Base-by-base conservation (phyloP, 2,888 invertebrate genomes). In the Carterocephalus palaemon region DNA sequence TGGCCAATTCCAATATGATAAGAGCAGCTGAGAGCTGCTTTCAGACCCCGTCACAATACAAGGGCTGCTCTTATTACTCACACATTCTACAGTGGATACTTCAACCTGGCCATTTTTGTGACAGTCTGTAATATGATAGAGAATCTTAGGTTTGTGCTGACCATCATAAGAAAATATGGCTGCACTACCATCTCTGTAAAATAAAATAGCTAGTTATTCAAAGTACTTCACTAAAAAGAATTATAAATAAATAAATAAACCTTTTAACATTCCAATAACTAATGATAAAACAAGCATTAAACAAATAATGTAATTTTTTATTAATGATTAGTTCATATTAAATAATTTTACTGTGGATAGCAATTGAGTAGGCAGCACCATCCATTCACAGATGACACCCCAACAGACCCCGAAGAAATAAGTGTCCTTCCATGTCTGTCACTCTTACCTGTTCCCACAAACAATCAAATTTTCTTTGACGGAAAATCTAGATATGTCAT, bases 401-500 rank as follows among this genome's bases (percentile, higher is more conserved):
- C n/a, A n/a, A n/a, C n/a, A n/a, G n/a, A n/a, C n/a, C n/a, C n/a
- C n/a, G 26, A 28, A 9, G 34, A 84, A n/a, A 80, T 57, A 29
- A 76, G 59, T 23, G 67, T 56, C 54, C 76, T 75, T 1, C 85
- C 86, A 69, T 86, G 82, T 54, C 85, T 86, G 55, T 32, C 75
- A 10, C 4, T 42, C 57, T 49, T 56, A 86, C 86, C 86, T 84
- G 60, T 85, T 86, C 39, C 83, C 86, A 70, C 83, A 84, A 32
- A 71, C 64, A 33, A 86, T 56, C 1, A 71, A 19, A 50, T 70
- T 60, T 36, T 71, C 63, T 56, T 65, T 78, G 2, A 78, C 41
- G 4, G 78, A 51, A 67, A 86, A 86, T 69, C 83, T 70, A 39
- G 84, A 80, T 50, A 86, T 75, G 54, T 86, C 86, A 73, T 83